Percentiles rank a stretch among this genome's conserved stretches.
Evolutionary conservation across 2,888 invertebrate genomes (phyloP).

Genomic region (Mesorhabditis belari): DNA sequence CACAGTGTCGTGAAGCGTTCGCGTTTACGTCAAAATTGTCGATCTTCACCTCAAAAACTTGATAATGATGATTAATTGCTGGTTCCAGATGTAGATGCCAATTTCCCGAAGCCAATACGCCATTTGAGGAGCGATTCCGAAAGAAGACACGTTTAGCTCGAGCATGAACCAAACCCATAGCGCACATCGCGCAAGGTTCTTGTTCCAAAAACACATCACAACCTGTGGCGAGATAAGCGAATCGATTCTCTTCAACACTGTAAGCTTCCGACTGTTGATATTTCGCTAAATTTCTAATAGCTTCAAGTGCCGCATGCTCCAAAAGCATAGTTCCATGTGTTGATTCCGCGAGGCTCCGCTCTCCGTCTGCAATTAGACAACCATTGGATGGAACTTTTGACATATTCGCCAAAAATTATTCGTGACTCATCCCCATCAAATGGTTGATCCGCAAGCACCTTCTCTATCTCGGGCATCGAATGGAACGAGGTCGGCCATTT

Average conservation of each 20-base stretch:
- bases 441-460: too few relatives aligned
- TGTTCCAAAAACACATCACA: slow-evolving; percentile 13
- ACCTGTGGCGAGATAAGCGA: slow-evolving; percentile 25
- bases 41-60: slow-evolving; percentile 16
- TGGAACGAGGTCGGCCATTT: neutral
- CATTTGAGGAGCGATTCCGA: slow-evolving; percentile 1
- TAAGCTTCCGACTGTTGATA: too few relatives aligned
- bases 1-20: too few relatives aligned
- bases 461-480: neutral
- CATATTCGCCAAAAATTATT: too few relatives aligned
- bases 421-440: too few relatives aligned
- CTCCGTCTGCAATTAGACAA: neutral
- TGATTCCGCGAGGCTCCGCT: neutral
- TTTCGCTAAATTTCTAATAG: slow-evolving; percentile 9
- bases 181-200: slow-evolving; percentile 30
- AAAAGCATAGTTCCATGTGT: slow-evolving; percentile 1
- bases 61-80: slow-evolving; percentile 21
- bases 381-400: slow-evolving; percentile 9
- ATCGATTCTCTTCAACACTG: too few relatives aligned
- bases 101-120: slow-evolving; percentile 3
- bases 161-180: slow-evolving; percentile 25
- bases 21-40: too few relatives aligned
- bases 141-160: slow-evolving; percentile 19
- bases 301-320: slow-evolving; percentile 11
- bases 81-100: slow-evolving; percentile 20